Evolutionary conservation across 2,113 vertebrate genomes (phyloP), one percentile per base, ranked within the genome.

Genomic region (Vicugna pacos): DNA sequence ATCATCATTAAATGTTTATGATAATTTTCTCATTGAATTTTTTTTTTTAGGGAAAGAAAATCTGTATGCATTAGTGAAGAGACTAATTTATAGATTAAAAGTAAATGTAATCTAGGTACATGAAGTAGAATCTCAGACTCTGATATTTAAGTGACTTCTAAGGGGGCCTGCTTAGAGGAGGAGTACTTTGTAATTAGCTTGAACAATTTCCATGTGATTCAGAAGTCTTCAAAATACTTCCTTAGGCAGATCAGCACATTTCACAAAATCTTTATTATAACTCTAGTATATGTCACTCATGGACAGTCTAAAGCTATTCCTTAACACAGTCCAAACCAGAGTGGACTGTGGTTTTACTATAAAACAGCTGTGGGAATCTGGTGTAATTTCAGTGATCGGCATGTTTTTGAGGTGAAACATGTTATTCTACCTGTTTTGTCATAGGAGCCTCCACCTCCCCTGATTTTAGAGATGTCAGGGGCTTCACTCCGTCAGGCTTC

Each of bases 41-140:
- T 92, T 50, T n/a, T 87, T 92, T 96, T 95, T 84, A 80, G 58
- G 26, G 22, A 65, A 69, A 54, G 46, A 92, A 95, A 94, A 87
- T 70, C 50, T 52, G n/a, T 26, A n/a, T 76, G 30, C 79, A 81
- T 65, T 94, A 90, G 28, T 64, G n/a, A 90, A 69, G 58, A 95
- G 50, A 46, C 84, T 91, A 60, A 48, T 56, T 86, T 69, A 28
- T 91, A 93, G 79, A 38, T 46, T 81, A 91, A 65, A 92, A 77
- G 38, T 75, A 91, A 80, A 76, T 72, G 19, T 32, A 60, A 20
- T 69, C 52, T 24, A 96, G 52, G 54, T 77, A 56, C 56, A 60
- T 56, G 73, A 89, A 91, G 62, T 52, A 85, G n/a, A 87, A 69
- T n/a, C 8, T 60, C 28, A 11, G 58, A 88, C 48, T 54, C 56